A percentile compares a stretch with the other conserved stretches of the same genome.
phyloP scores from a whole-genome alignment of 1,140 invertebrate species.

The Caenorhabditis remanei region DNA sequence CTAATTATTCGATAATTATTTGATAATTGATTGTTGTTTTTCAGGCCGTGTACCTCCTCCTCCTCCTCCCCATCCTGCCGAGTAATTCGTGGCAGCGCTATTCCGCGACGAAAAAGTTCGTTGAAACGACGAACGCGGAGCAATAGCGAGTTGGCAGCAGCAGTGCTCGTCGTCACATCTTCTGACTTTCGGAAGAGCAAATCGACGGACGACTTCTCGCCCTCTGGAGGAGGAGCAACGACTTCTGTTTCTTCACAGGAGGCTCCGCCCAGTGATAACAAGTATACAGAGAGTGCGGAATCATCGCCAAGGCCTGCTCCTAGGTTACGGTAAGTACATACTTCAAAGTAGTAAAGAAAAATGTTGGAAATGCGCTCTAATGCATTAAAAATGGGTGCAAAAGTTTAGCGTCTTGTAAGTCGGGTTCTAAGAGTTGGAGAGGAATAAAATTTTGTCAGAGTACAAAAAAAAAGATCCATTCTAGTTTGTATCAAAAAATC shows the following conservation, averaged over 20 bases:
- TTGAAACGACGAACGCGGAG: conserved; percentile 51
- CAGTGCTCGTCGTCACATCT: neutral
- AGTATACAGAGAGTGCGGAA: neutral
- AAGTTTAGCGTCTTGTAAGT: too few relatives aligned
- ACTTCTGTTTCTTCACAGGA: neutral
- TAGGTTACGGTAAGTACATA: conserved; percentile 23
- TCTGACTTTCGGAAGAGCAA: conserved; percentile 47
- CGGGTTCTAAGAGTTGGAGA: too few relatives aligned
- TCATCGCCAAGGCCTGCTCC: neutral
- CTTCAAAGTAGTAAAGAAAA: too few relatives aligned
- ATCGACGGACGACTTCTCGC: conserved; percentile 39
- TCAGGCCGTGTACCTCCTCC: neutral
- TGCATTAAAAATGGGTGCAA: too few relatives aligned
- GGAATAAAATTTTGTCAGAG: too few relatives aligned
- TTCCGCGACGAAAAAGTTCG: conserved; percentile 43
- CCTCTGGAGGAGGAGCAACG: neutral
- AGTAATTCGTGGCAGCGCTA: conserved; percentile 11
- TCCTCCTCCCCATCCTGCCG: neutral
- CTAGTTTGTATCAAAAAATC: too few relatives aligned
- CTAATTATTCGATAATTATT: neutral
- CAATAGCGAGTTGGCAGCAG: conserved; percentile 3
- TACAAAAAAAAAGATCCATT: too few relatives aligned
- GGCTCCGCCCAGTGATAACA: neutral
- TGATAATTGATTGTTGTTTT: neutral
- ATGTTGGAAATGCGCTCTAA: too few relatives aligned